These are phyloP conservation scores for Tetranychus piercei DNA, from an alignment of 2,888 invertebrate species.

Conservation along the genomic window DNA sequence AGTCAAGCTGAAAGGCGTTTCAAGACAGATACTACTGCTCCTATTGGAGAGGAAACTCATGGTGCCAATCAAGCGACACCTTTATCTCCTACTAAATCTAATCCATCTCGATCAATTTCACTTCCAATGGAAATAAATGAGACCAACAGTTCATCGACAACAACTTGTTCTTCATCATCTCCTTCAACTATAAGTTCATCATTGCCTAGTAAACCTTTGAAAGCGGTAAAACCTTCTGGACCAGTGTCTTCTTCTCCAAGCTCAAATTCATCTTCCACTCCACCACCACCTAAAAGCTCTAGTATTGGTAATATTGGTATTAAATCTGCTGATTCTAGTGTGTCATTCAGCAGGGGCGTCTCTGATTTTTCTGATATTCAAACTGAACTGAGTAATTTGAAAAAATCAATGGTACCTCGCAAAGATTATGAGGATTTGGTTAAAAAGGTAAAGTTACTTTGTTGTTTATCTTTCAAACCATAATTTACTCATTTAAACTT, in stretches of 20 bases:
- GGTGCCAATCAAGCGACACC: neutral
- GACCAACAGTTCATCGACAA: neutral
- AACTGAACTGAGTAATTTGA: conserved; percentile 11
- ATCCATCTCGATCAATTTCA: conserved; percentile 14
- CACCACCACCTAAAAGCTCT: neutral
- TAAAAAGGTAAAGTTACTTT: conserved; percentile 17
- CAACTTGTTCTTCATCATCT: neutral
- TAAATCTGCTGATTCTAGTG: neutral
- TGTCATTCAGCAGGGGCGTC: neutral
- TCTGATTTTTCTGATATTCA: conserved; percentile 13
- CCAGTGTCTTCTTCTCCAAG: neutral
- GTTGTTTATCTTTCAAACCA: neutral
- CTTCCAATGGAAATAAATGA: neutral
- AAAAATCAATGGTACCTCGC: conserved; percentile 12
- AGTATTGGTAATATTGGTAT: neutral
- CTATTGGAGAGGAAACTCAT: neutral
- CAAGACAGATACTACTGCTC: neutral
- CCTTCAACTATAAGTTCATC: neutral
- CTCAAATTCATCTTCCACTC: neutral
- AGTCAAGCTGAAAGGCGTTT: conserved; percentile 39
- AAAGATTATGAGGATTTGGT: conserved; percentile 17
- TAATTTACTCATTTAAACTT: no score
- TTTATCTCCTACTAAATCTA: conserved; percentile 14
- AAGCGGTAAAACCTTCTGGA: neutral
- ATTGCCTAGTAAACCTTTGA: neutral